Conservation (phyloP, 1,140 invertebrate species). For the Elymnias hypermnestra region DNA sequence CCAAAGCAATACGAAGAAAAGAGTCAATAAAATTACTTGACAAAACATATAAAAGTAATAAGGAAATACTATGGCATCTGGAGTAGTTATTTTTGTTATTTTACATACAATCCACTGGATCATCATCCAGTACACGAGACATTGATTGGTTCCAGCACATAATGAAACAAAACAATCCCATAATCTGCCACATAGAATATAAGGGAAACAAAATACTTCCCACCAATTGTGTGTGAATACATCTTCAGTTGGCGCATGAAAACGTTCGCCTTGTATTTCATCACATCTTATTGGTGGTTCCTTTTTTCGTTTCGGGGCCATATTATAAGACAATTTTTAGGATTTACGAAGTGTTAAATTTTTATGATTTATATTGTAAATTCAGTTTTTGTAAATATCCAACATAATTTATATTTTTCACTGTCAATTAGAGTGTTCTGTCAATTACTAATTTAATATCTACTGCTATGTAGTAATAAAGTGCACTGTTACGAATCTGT, state of each 20-base stretch:
- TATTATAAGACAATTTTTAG: conserved; percentile 15
- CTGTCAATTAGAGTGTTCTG: too few species aligned
- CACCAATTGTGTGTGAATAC: conserved; percentile 53
- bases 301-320: conserved; percentile 35
- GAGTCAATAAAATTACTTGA: conserved; percentile 47
- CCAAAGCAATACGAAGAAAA: conserved; percentile 46
- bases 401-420: too few species aligned
- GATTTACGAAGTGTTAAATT: neutral
- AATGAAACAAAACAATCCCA: conserved; percentile 52
- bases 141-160: conserved; percentile 56
- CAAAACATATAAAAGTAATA: conserved; percentile 64
- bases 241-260: conserved; percentile 42
- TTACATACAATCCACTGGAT: conserved; percentile 61
- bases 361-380: neutral
- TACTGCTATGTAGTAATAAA: too few species aligned
- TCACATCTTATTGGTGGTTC: conserved; percentile 33
- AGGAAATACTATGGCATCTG: conserved; percentile 53
- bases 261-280: conserved; percentile 38
- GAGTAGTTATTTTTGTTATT: conserved; percentile 43
- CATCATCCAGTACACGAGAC: conserved; percentile 58
- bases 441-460: too few species aligned
- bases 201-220: conserved; percentile 64
- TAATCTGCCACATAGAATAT: conserved; percentile 48
- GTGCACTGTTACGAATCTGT: too few species aligned
- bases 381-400: neutral